Percentiles rank a stretch among this genome's conserved stretches.
Conservation (phyloP, 1,140 invertebrate species). For the Homalodisca vitripennis region DNA sequence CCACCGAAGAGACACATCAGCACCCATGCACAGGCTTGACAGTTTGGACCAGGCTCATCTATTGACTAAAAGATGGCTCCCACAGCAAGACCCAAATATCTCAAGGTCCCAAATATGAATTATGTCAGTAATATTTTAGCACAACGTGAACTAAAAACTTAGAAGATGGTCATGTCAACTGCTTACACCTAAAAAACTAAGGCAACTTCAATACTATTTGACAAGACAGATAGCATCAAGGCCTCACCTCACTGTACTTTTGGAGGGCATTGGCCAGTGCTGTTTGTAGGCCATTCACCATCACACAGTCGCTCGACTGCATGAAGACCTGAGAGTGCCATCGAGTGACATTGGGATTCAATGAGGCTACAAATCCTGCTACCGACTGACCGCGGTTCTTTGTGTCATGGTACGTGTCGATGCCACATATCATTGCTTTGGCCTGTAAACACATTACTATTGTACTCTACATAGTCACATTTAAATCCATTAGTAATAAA, state of each 20-base stretch:
- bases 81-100: no score
- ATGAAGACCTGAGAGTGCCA: constrained; percentile 75
- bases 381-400: constrained; percentile 52
- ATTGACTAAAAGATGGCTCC: no score
- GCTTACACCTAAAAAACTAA: no score
- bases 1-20: no score
- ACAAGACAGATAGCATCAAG: constrained; percentile 29
- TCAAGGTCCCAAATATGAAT: no score
- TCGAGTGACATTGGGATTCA: constrained; percentile 69
- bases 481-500: not conserved
- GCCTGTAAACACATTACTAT: constrained; percentile 48
- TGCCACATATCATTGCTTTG: constrained; percentile 82
- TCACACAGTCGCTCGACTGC: constrained; percentile 69
- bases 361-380: constrained; percentile 77
- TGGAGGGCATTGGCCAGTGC: constrained; percentile 66
- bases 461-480: no score
- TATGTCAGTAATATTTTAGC: no score
- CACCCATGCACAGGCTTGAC: no score
- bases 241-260: constrained; percentile 62
- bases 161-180: no score
- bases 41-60: no score
- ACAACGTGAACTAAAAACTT: no score
- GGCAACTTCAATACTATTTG: no score
- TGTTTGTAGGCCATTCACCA: constrained; percentile 70
- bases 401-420: constrained; percentile 84